phyloP scores from a whole-genome alignment of 2,888 invertebrate genomes.

The Heterodera filipjevi region DNA sequence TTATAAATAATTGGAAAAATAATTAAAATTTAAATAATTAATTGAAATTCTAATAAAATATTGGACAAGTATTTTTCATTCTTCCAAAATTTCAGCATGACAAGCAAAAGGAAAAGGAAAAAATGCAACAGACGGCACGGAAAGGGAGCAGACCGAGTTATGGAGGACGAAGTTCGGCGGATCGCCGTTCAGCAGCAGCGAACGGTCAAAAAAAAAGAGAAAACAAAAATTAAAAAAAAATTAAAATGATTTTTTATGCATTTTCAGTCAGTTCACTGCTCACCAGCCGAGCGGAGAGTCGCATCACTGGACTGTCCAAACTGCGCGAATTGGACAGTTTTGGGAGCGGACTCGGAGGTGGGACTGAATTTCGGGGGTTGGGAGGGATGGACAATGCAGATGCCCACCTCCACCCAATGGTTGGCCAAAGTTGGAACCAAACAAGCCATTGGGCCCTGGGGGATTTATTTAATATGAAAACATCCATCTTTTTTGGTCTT shows the following conservation, averaged over 20 bases:
- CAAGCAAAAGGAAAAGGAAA: conserved; percentile 17
- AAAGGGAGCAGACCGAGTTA: conserved; percentile 4
- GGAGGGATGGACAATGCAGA: too few species aligned
- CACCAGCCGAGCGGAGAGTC: conserved; percentile 20
- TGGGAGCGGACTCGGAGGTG: conserved; percentile 5
- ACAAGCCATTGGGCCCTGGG: too few species aligned
- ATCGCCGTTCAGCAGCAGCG: conserved; percentile 14
- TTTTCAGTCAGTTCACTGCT: not conserved
- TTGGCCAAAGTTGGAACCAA: too few species aligned
- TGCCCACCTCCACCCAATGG: too few species aligned
- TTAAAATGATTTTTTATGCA: not conserved
- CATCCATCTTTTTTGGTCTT: not conserved
- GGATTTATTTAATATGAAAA: too few species aligned
- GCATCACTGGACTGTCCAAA: not conserved
- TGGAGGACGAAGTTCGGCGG: conserved; percentile 25
- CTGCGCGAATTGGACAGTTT: conserved; percentile 5
- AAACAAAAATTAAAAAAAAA: not conserved
- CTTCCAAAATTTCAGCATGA: conserved; percentile 23
- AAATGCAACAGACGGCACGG: conserved; percentile 9
- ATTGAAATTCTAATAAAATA: not conserved
- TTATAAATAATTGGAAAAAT: not conserved
- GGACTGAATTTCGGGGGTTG: too few species aligned
- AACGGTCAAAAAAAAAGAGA: not conserved
- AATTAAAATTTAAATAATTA: not conserved
- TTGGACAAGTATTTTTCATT: too few species aligned